A percentile compares a stretch with the other conserved stretches of the same genome.
phyloP scores from a whole-genome alignment of 2,113 vertebrate species.

The Nycticorax nycticorax region DNA sequence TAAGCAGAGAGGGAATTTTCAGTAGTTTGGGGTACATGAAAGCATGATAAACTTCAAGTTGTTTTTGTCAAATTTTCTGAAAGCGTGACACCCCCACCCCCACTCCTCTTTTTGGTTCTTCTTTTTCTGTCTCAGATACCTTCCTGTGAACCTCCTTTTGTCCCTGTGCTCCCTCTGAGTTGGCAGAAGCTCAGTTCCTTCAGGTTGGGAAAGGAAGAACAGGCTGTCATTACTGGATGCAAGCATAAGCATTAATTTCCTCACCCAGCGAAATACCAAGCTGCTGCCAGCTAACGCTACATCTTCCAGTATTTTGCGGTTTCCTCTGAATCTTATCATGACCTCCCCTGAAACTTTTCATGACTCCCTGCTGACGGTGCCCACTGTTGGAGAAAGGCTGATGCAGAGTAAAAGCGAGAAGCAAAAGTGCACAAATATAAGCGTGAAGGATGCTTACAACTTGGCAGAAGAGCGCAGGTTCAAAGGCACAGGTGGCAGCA shows the following conservation, averaged over 20 bases:
- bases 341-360: not conserved
- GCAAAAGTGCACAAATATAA: not conserved
- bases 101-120: not conserved
- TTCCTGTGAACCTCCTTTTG: not conserved
- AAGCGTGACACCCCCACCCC: not conserved
- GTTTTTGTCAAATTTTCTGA: not conserved
- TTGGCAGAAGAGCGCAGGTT: not conserved
- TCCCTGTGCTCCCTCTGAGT: not conserved
- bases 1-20: not conserved
- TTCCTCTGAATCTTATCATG: not conserved
- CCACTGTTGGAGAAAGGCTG: not conserved
- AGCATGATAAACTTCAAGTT: not conserved
- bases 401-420: not conserved
- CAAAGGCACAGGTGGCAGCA: not conserved
- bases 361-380: fast-evolving
- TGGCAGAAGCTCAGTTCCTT: conserved; percentile 28
- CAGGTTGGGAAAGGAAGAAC: conserved; percentile 9
- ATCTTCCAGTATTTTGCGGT: not conserved
- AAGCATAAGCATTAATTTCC: conserved; percentile 34
- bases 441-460: fast-evolving
- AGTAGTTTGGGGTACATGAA: not conserved
- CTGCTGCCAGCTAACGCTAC: not conserved
- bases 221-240: conserved; percentile 28
- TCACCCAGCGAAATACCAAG: not conserved
- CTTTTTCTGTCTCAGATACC: not conserved